Evolutionary conservation across 1,140 invertebrate species (phyloP), one percentile per base, ranked within the genome.

Genomic region (Venturia canescens): DNA sequence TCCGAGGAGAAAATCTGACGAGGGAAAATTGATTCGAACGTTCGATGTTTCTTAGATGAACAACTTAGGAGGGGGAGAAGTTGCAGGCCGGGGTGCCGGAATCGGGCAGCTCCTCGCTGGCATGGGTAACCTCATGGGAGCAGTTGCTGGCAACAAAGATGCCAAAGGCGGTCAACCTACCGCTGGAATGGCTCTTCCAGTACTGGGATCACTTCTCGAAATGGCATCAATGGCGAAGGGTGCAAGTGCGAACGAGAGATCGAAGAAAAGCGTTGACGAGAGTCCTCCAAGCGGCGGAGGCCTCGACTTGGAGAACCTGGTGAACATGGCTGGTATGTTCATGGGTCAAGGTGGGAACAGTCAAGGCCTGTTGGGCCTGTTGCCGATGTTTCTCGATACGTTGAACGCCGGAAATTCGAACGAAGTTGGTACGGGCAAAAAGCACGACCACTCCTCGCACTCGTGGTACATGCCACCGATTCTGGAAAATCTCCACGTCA

Each of bases 401-500:
- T 83, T 95, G 0, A 93, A 89, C 76, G 80, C 83, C 4, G 81
- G 78, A 88, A 93, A 13, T 89, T 94, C 70, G 87, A 72, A 79
- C 88, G 27, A 92, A 90, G 26, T 93, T 93, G 83, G 90, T 90
- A 0, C 86, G 93, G 57, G 90, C 90, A 86, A 92, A 89, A 44
- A 93, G 48, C 93, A 94, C 53, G 93, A 94, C 29, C 95, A 96
- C 82, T 93, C 93, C n/a, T 94, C 93, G n/a, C 95, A 96, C 78
- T 93, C 94, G 0, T 94, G 94, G 89, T 94, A 95, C 82, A 88
- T 96, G 80, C 96, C 96, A 0, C 96, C 96, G 0, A 93, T 96
- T 84, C 84, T 97, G 50, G 96, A 96, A 84, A 95, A 95, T 76
- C 83, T 94, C 1, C 95, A 96, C 85, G 89, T 96, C 0, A 94